These are phyloP conservation scores for Pogonophryne albipinna DNA, from an alignment of 2,797 vertebrate genomes.

Conservation along the genomic window DNA sequence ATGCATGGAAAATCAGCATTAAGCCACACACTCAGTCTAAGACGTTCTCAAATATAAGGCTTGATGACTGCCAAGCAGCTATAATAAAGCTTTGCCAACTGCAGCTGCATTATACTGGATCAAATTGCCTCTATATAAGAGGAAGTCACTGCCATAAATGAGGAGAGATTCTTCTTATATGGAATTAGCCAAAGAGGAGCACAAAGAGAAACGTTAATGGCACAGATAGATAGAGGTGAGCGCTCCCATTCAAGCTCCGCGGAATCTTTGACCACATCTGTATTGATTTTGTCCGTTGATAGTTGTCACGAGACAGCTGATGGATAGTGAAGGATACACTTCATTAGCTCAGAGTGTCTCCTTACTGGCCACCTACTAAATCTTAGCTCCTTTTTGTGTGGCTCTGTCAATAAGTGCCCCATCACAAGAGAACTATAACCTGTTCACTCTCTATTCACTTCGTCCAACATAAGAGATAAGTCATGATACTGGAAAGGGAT, in stretches of 20 bases:
- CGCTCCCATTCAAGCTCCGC: conserved; percentile 60
- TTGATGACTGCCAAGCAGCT: conserved; percentile 12
- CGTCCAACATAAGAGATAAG: conserved; percentile 61
- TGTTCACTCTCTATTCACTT: conserved; percentile 53
- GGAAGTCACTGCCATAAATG: conserved; percentile 12
- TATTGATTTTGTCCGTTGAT: conserved; percentile 80
- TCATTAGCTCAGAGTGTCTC: conserved; percentile 76
- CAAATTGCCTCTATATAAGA: conserved; percentile 17
- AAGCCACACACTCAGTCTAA: conserved; percentile 8
- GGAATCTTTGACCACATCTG: conserved; percentile 77
- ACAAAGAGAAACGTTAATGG: conserved; percentile 67
- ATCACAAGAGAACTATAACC: conserved; percentile 36
- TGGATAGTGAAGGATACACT: conserved; percentile 79
- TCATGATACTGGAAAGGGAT: conserved; percentile 33
- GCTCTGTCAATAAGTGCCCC: conserved; percentile 57
- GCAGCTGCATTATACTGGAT: conserved; percentile 11
- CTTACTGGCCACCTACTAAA: conserved; percentile 68
- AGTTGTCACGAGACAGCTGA: conserved; percentile 76
- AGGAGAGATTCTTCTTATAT: conserved; percentile 15
- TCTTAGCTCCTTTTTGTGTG: conserved; percentile 68
- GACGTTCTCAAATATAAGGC: conserved; percentile 11
- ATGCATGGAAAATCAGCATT: conserved; percentile 34
- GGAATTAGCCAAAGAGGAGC: conserved; percentile 31
- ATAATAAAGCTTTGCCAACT: conserved; percentile 16
- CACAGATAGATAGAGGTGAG: conserved; percentile 72